Evolutionary conservation across 2,113 vertebrate genomes (phyloP).

Genomic region (Mobula hypostoma): DNA sequence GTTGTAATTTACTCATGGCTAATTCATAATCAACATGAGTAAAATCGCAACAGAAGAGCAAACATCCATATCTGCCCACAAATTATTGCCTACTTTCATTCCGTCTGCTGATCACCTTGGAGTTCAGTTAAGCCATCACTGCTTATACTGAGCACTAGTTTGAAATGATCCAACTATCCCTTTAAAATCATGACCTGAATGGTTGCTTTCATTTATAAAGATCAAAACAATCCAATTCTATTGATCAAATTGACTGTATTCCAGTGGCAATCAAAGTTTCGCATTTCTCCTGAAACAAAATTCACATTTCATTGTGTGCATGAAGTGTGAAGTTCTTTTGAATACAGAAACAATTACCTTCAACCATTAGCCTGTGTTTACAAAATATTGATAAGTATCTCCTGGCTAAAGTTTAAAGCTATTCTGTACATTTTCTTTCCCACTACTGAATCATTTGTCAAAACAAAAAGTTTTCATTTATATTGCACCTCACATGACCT

Average conservation of each 20-base stretch:
- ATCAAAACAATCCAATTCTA: background rate
- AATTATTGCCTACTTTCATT: slow-evolving; percentile 10
- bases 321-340: background rate
- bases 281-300: background rate
- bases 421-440: background rate
- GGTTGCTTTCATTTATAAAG: slow-evolving; percentile 5
- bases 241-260: background rate
- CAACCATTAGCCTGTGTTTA: background rate
- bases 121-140: background rate
- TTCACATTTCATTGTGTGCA: background rate
- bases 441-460: background rate
- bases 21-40: slow-evolving; percentile 43
- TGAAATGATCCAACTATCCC: slow-evolving; percentile 1
- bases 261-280: background rate
- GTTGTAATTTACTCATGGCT: slow-evolving; percentile 44
- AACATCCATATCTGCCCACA: background rate
- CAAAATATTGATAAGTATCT: background rate
- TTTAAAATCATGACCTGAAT: background rate
- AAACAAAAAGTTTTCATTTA: background rate
- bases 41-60: slow-evolving; percentile 27
- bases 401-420: background rate
- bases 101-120: background rate
- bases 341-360: background rate
- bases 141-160: background rate
- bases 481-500: background rate